Percentiles rank a stretch among this genome's conserved stretches.
Evolutionary conservation across 2,888 invertebrate genomes (phyloP).

Genomic region (Hyppa rectilinea): DNA sequence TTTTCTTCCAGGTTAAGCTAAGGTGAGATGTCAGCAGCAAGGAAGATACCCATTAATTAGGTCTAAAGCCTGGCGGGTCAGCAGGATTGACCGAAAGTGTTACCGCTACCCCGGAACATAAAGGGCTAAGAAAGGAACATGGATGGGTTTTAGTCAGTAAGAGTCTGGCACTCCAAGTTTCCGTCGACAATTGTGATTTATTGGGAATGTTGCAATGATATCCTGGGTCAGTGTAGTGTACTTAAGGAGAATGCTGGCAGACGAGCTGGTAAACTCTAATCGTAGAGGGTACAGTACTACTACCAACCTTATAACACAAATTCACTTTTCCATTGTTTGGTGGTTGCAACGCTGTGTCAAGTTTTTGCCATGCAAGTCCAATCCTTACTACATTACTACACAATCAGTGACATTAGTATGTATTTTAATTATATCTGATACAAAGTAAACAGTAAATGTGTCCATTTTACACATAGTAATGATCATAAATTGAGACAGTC

Average conservation of each 20-base stretch:
- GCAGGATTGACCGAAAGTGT: no score
- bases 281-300: neutral
- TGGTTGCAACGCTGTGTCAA: neutral
- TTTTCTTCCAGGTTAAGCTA: no score
- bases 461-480: neutral
- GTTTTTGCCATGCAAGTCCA: neutral
- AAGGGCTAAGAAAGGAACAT: no score
- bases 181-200: conserved; percentile 1
- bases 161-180: no score
- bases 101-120: no score
- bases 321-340: neutral
- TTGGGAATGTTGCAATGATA: neutral
- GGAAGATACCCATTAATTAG: no score
- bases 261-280: neutral
- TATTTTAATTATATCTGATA: neutral
- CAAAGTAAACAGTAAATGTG: neutral
- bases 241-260: neutral
- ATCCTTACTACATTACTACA: neutral
- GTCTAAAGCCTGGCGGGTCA: no score
- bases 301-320: neutral
- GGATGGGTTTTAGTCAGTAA: no score
- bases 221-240: neutral
- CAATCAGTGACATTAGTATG: no score
- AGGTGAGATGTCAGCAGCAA: no score
- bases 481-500: neutral